Percentiles rank a stretch among this genome's conserved stretches.
Conservation (phyloP, 2,888 invertebrate species). For the Steinernema hermaphroditum region DNA sequence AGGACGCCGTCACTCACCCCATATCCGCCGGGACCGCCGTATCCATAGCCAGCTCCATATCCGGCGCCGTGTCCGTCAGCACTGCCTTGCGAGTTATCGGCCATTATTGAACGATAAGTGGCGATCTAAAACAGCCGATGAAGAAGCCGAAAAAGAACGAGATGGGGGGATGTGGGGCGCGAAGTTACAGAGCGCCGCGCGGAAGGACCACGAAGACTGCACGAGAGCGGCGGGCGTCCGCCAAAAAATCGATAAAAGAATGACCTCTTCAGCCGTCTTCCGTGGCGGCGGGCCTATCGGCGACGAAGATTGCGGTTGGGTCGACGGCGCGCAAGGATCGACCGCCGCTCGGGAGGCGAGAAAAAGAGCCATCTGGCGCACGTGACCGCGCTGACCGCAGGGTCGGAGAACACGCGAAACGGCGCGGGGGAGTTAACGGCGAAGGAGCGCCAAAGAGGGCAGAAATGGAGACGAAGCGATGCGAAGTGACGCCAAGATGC, state of each 20-base stretch:
- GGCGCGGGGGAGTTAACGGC: too few species aligned
- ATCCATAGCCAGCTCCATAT: slow-evolving; percentile 5
- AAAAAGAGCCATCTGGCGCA: too few species aligned
- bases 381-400: too few species aligned
- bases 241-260: slow-evolving; percentile 29
- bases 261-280: slow-evolving; percentile 1
- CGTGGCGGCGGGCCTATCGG: slow-evolving; percentile 14
- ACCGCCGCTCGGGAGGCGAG: too few species aligned
- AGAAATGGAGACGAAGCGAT: too few species aligned
- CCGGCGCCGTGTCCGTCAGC: slow-evolving; percentile 16
- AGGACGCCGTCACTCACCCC: not conserved
- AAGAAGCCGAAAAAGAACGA: not conserved
- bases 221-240: not conserved
- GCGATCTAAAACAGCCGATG: not conserved
- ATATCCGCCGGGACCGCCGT: slow-evolving; percentile 3
- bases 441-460: too few species aligned
- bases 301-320: not conserved
- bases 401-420: too few species aligned
- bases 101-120: not conserved
- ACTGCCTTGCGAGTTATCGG: not conserved
- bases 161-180: not conserved
- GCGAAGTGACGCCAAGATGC: too few species aligned
- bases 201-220: not conserved
- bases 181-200: slow-evolving; percentile 6
- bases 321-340: too few species aligned